phyloP scores from a whole-genome alignment of 2,113 vertebrate genomes.

The Dunckerocampus dactyliophorus region DNA sequence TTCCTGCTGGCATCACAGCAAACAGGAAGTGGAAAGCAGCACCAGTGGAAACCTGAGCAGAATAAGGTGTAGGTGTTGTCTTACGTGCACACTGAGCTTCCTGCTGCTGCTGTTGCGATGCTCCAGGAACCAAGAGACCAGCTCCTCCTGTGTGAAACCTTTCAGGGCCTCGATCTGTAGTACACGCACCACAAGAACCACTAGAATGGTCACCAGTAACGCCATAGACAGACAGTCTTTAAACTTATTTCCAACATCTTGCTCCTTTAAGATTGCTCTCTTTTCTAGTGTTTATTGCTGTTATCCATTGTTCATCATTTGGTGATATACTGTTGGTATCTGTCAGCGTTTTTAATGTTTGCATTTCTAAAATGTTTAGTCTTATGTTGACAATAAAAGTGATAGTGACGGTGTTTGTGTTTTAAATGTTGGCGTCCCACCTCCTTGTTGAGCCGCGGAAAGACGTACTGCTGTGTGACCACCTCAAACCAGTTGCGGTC shows the following conservation, averaged over 20 bases:
- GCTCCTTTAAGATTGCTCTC: no score
- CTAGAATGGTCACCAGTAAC: neutral
- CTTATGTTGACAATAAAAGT: neutral
- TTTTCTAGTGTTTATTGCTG: no score
- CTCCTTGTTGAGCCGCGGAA: slow-evolving; percentile 85
- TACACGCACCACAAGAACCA: neutral
- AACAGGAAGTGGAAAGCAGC: neutral
- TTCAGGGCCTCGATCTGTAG: slow-evolving; percentile 87
- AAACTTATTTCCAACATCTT: no score
- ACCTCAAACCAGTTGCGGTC: slow-evolving; percentile 96
- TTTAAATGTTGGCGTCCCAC: slow-evolving; percentile 52
- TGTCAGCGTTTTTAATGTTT: no score
- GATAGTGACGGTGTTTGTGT: neutral
- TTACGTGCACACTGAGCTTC: slow-evolving; percentile 91
- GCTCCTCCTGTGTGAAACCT: slow-evolving; percentile 78
- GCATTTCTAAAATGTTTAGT: no score
- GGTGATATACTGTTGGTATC: no score
- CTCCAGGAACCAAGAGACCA: slow-evolving; percentile 83
- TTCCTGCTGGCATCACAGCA: no score
- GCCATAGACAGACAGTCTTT: no score
- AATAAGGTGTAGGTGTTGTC: neutral
- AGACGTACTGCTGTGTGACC: slow-evolving; percentile 90
- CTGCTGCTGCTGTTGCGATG: slow-evolving; percentile 77
- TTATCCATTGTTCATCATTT: no score
- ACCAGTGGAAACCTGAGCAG: neutral